These are phyloP conservation scores for Sebastes aleutianus DNA, from an alignment of 2,797 vertebrate genomes.

Conservation along the genomic window DNA sequence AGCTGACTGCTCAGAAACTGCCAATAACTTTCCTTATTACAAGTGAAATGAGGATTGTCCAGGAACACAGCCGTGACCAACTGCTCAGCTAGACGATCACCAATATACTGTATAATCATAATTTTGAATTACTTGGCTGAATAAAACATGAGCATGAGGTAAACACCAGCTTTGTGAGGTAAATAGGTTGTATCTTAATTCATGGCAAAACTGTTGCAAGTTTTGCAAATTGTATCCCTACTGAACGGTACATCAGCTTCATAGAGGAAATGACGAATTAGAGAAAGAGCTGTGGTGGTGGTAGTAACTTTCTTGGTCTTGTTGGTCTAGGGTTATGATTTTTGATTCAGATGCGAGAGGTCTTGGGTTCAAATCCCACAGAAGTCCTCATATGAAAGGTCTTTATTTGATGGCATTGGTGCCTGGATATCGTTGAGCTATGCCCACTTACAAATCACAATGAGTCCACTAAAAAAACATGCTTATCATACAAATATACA, in stretches of 20 bases:
- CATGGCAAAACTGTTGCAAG: not conserved
- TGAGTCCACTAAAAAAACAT: too few relatives aligned
- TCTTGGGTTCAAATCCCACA: too few relatives aligned
- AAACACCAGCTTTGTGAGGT: not conserved
- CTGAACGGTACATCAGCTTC: accelerated
- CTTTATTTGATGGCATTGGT: not conserved
- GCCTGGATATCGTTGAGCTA: accelerated
- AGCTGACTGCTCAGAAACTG: constrained; percentile 7
- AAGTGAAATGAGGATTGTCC: not conserved
- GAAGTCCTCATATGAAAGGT: not conserved
- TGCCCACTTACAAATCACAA: too few relatives aligned
- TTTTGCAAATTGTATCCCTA: not conserved
- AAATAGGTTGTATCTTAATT: not conserved
- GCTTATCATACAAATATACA: not conserved
- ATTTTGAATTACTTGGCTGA: not conserved
- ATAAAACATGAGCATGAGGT: not conserved
- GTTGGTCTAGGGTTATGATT: not conserved
- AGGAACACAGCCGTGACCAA: not conserved
- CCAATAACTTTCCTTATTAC: constrained; percentile 4
- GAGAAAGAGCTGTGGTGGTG: not conserved
- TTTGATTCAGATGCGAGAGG: accelerated
- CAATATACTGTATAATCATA: not conserved
- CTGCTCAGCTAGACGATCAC: constrained; percentile 2
- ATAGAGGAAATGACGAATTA: accelerated
- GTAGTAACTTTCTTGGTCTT: accelerated